Evolutionary conservation across 2,113 vertebrate species (phyloP), one percentile per base, ranked within the genome.

Genomic region (Caranx ignobilis): DNA sequence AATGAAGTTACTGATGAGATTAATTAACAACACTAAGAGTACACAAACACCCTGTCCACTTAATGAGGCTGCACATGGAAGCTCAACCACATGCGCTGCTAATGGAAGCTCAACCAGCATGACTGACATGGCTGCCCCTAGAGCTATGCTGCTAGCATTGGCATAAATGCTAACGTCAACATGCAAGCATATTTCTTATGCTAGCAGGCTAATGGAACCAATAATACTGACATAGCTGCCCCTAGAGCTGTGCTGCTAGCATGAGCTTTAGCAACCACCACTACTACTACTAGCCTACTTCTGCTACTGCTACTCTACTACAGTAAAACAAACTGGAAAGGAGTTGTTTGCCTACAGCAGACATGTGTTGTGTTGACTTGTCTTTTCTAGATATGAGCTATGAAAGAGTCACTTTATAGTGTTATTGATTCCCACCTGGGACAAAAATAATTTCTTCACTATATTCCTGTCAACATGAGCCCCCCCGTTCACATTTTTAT

Each of bases 401-500:
- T 82, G 43, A 75, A 60, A 69, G 61, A 78, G 70, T 47, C 55
- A 41, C 52, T 76, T 70, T 32, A 35, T 59, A 5, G 35, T 21
- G 31, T 71, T 73, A 90, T 89, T 61, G 86, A 82, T 87, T 79
- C 50, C 50, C 45, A 11, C 19, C 16, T 52, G 21, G 59, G 52
- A 54, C 26, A 9, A 16, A 79, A 71, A 59, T 19, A 26, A 72
- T 84, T 74, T 62, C 11, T 54, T 71, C 12, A n/a, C 39, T 32
- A 11, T 52, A 75, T 70, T 74, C n/a, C 54, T 50, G 62, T 72
- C 79, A 47, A 26, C 48, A 54, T 43, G 43, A 62, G 55, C 78
- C 78, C 45, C 71, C 4, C 32, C 10, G 6, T 26, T 55, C 48
- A 19, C 16, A 5, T 13, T 74, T 66, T 26, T 10, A 47, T 60